Conservation (phyloP, 2,888 invertebrate species). For the Synanthedon myopaeformis region DNA sequence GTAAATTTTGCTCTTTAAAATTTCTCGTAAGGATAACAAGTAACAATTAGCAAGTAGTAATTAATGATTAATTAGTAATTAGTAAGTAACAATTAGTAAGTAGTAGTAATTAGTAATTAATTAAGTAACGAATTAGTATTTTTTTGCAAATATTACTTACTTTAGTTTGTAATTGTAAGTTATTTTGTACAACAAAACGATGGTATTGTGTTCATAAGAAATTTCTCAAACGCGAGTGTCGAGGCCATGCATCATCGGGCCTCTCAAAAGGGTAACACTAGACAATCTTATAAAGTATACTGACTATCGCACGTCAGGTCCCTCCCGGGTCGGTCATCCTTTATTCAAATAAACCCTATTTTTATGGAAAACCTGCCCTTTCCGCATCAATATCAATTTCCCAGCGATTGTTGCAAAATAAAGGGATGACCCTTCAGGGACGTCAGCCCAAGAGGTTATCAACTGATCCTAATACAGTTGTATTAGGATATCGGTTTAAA, state of each 20-base stretch:
- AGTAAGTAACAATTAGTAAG: no score
- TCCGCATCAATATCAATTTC: constrained; percentile 71
- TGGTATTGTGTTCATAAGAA: no score
- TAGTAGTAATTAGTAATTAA: no score
- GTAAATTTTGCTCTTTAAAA: no score
- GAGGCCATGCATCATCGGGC: constrained; percentile 33
- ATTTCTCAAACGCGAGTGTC: not conserved
- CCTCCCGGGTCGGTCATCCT: constrained; percentile 55
- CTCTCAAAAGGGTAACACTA: constrained; percentile 23
- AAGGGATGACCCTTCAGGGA: constrained; percentile 69
- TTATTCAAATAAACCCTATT: constrained; percentile 72
- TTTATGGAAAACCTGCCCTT: constrained; percentile 70
- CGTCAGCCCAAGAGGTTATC: constrained; percentile 45
- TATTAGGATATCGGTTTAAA: constrained; percentile 55
- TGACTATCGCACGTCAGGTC: constrained; percentile 46
- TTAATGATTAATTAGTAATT: no score
- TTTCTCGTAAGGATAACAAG: no score
- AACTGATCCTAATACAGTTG: constrained; percentile 32
- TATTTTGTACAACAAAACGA: no score
- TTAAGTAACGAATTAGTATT: no score
- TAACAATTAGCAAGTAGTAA: no score
- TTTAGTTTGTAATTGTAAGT: no score
- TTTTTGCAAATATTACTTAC: no score
- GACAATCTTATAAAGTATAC: constrained; percentile 59
- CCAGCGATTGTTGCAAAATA: constrained; percentile 68